Percentiles rank a stretch among this genome's conserved stretches.
These are phyloP conservation scores for Agonum fuliginosum DNA, from an alignment of 2,888 invertebrate species.

Conservation along the genomic window DNA sequence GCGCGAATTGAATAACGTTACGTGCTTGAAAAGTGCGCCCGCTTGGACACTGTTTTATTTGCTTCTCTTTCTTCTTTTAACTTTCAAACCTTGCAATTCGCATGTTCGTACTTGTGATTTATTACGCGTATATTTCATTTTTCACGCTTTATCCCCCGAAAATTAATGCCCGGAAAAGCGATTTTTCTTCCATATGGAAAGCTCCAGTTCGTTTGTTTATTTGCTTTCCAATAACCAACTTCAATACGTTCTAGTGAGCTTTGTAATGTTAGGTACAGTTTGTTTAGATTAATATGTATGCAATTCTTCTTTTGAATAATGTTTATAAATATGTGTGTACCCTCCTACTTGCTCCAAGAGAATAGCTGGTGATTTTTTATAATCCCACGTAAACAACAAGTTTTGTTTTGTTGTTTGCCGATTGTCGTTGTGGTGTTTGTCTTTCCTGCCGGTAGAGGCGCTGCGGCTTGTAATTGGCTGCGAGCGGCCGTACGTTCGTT, in stretches of 20 bases:
- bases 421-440: slow-evolving; percentile 49
- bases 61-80: slow-evolving; percentile 27
- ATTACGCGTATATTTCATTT: slow-evolving; percentile 32
- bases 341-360: slow-evolving; percentile 36
- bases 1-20: slow-evolving; percentile 45
- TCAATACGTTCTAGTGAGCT: slow-evolving; percentile 13
- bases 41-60: slow-evolving; percentile 20
- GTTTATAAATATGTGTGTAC: slow-evolving; percentile 33
- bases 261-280: too few species aligned
- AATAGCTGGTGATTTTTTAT: slow-evolving; percentile 38
- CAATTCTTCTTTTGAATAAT: slow-evolving; percentile 35
- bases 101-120: slow-evolving; percentile 36
- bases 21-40: slow-evolving; percentile 45
- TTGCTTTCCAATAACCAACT: slow-evolving; percentile 18
- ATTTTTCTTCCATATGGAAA: slow-evolving; percentile 43
- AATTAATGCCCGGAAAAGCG: slow-evolving; percentile 38
- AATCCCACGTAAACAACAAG: slow-evolving; percentile 39
- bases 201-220: slow-evolving; percentile 33
- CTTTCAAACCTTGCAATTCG: slow-evolving; percentile 45
- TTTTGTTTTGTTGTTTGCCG: slow-evolving; percentile 51
- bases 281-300: neutral
- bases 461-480: slow-evolving; percentile 58
- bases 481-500: slow-evolving; percentile 42
- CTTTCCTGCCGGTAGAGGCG: slow-evolving; percentile 57
- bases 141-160: slow-evolving; percentile 28